phyloP scores from a whole-genome alignment of 2,113 vertebrate genomes.

The Elaphurus davidianus region DNA sequence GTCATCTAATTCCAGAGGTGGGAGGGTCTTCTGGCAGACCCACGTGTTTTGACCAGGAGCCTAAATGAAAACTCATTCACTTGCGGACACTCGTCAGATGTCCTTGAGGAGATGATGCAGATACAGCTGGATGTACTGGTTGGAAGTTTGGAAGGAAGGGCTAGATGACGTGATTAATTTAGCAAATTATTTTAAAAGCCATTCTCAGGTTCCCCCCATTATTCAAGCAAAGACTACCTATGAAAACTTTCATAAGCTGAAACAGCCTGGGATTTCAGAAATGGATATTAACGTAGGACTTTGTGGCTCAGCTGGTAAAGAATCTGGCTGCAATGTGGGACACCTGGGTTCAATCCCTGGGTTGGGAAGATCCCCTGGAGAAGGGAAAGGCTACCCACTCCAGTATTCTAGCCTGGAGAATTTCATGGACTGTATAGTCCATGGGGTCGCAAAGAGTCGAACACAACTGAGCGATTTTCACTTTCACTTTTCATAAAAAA shows the following conservation, averaged over 20 bases:
- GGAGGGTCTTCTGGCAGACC: background rate
- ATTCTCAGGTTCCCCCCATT: background rate
- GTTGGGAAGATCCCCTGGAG: background rate
- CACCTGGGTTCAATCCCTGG: background rate
- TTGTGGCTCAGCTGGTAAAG: background rate
- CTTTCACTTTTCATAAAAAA: background rate
- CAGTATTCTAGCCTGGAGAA: no score
- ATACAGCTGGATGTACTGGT: background rate
- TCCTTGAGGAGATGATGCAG: background rate
- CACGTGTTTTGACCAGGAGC: background rate
- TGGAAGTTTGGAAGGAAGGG: background rate
- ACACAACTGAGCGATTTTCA: background rate
- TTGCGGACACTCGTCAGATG: rapidly evolving
- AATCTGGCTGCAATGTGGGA: background rate
- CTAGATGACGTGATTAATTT: background rate
- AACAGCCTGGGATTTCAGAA: background rate
- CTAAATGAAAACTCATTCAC: background rate
- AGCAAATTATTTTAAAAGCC: background rate
- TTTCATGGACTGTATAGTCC: no score
- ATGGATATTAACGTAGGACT: background rate
- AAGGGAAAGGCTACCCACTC: background rate
- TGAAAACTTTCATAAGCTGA: background rate
- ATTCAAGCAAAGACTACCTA: background rate
- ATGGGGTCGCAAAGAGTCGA: background rate
- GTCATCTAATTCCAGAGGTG: background rate